phyloP scores from a whole-genome alignment of 37 sponge, comb jelly and placozoan species.

The Hexactinellida sp. region DNA sequence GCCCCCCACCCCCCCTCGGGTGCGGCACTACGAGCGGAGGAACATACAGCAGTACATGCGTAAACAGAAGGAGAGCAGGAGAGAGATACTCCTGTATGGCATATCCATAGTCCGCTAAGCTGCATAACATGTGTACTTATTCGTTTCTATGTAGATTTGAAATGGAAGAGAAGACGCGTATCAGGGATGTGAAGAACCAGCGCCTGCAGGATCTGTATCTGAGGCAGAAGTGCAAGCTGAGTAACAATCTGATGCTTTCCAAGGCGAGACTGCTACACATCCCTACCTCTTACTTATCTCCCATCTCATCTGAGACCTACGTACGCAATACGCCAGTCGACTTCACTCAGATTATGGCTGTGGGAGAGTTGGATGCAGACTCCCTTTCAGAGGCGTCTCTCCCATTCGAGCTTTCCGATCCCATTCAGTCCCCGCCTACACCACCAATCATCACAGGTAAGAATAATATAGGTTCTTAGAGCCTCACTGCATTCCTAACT shows the following conservation, averaged over 20 bases:
- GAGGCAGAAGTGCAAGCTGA: not conserved
- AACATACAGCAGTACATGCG: not conserved
- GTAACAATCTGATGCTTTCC: not conserved
- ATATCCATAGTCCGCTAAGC: not conserved
- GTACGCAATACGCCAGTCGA: not conserved
- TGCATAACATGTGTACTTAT: not conserved
- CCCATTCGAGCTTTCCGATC: too few species aligned
- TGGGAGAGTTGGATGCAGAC: too few species aligned
- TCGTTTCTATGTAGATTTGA: not conserved
- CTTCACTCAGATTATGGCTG: too few species aligned
- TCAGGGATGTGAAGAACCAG: not conserved
- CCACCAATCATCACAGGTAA: too few species aligned
- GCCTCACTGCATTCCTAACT: too few species aligned
- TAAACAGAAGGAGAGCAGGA: not conserved
- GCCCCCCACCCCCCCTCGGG: not conserved
- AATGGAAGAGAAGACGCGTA: not conserved
- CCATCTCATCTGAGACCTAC: not conserved
- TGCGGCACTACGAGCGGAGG: not conserved
- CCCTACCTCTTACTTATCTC: not conserved
- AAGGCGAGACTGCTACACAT: not conserved
- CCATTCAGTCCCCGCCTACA: too few species aligned
- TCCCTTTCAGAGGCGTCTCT: too few species aligned
- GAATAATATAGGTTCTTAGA: too few species aligned
- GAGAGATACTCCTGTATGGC: not conserved
- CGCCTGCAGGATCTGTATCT: not conserved